Conservation (phyloP, 37 sponge, comb jelly and placozoan species). For the Petrosia ficiformis region DNA sequence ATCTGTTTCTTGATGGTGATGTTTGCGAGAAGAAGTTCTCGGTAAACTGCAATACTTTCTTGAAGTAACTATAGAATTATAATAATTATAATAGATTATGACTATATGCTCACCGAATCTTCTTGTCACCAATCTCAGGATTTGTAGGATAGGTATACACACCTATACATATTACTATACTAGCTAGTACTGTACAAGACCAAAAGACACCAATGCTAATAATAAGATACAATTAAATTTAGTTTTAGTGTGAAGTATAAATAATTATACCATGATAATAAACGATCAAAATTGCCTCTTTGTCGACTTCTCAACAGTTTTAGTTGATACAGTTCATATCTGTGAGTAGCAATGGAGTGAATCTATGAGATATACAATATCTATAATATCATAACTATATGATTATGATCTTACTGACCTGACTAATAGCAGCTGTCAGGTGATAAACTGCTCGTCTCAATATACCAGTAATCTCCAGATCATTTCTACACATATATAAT, state of each 20-base stretch:
- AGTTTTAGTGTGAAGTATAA: too few species aligned
- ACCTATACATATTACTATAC: neutral
- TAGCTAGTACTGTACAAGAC: neutral
- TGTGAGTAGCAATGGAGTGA: constrained; percentile 21
- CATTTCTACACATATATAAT: constrained; percentile 21
- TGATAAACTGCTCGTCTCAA: constrained; percentile 32
- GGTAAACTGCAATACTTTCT: constrained; percentile 55
- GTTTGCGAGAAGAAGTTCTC: constrained; percentile 70
- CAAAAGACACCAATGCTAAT: neutral
- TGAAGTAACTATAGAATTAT: constrained; percentile 31
- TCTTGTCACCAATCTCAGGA: neutral
- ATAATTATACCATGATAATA: constrained; percentile 36
- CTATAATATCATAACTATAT: neutral
- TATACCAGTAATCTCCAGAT: constrained; percentile 55
- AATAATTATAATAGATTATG: neutral
- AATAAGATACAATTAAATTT: too few species aligned
- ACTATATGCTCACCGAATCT: neutral
- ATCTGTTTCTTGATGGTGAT: constrained; percentile 45
- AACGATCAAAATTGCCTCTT: constrained; percentile 56
- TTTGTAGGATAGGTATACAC: neutral
- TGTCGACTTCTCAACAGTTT: constrained; percentile 57
- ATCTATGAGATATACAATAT: constrained; percentile 15
- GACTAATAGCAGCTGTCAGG: constrained; percentile 10
- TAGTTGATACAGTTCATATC: constrained; percentile 17
- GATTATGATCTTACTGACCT: constrained; percentile 23